phyloP scores from a whole-genome alignment of 1,140 invertebrate genomes.

The Drosophila truncata region DNA sequence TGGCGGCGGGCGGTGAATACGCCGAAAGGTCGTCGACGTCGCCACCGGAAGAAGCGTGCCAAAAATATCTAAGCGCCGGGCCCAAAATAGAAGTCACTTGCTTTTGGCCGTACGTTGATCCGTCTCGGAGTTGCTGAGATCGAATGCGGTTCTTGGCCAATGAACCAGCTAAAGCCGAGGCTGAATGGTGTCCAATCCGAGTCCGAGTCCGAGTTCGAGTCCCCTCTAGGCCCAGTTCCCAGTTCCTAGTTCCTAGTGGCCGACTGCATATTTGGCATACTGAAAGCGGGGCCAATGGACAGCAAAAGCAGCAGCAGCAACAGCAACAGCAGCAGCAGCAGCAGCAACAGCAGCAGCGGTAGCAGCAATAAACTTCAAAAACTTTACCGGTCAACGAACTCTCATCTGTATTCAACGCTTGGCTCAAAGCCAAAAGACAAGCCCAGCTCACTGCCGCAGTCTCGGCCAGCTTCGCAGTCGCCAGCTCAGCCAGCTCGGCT shows the following conservation, averaged over 20 bases:
- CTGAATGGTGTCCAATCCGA: background rate
- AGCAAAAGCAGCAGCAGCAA: slow-evolving; percentile 50
- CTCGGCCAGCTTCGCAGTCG: slow-evolving; percentile 23
- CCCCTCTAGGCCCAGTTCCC: background rate
- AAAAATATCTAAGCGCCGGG: slow-evolving; percentile 74
- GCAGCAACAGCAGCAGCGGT: slow-evolving; percentile 54
- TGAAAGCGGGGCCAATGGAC: slow-evolving; percentile 66
- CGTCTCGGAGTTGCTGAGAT: background rate
- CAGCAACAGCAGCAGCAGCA: slow-evolving; percentile 56
- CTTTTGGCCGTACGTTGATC: slow-evolving; percentile 31
- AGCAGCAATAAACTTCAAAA: slow-evolving; percentile 76
- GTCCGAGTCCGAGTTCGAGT: background rate
- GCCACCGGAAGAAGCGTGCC: slow-evolving; percentile 71
- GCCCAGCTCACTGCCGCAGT: slow-evolving; percentile 37
- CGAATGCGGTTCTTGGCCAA: slow-evolving; percentile 7
- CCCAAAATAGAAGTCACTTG: slow-evolving; percentile 61
- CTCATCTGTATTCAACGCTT: slow-evolving; percentile 50
- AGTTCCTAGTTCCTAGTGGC: slow-evolving; percentile 59
- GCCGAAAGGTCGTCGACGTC: slow-evolving; percentile 73
- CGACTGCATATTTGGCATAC: slow-evolving; percentile 76
- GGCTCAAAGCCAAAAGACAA: slow-evolving; percentile 67
- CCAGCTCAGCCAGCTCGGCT: slow-evolving; percentile 11
- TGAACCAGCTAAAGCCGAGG: slow-evolving; percentile 4
- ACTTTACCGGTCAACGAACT: slow-evolving; percentile 76
- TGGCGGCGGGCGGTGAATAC: slow-evolving; percentile 7